phyloP scores from a whole-genome alignment of 2,797 vertebrate genomes.

The Sebastiscus albofasciatus region DNA sequence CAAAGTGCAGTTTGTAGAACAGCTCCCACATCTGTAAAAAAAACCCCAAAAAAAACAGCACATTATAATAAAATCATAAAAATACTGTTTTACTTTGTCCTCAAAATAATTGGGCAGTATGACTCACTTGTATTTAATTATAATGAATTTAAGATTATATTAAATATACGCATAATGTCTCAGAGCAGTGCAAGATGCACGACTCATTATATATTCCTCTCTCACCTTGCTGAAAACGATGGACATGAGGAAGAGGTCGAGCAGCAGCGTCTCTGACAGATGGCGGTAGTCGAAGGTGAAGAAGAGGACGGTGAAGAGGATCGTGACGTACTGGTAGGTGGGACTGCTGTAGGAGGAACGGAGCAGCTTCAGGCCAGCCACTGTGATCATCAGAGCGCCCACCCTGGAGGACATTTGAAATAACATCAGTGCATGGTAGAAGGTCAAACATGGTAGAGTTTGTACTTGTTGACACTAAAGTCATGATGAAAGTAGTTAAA shows the following conservation, averaged over 20 bases:
- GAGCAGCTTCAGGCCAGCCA: slow-evolving; percentile 96
- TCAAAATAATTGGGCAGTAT: neutral
- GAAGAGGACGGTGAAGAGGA: slow-evolving; percentile 97
- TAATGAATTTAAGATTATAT: neutral
- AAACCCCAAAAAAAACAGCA: neutral
- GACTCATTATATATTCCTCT: slow-evolving; percentile 11
- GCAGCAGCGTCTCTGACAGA: slow-evolving; percentile 95
- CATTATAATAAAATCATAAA: neutral
- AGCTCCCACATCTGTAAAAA: slow-evolving; percentile 92
- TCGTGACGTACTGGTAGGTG: slow-evolving; percentile 94
- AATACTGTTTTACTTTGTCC: neutral
- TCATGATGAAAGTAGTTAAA: neutral
- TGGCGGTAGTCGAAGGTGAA: slow-evolving; percentile 97
- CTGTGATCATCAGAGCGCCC: slow-evolving; percentile 95
- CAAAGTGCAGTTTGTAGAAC: slow-evolving; percentile 96
- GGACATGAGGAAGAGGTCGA: slow-evolving; percentile 98
- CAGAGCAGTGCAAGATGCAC: neutral
- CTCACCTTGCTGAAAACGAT: slow-evolving; percentile 98
- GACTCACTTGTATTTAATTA: neutral
- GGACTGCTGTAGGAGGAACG: slow-evolving; percentile 97
- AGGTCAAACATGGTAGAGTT: neutral
- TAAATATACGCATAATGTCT: neutral
- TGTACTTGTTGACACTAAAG: neutral
- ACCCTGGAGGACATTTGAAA: slow-evolving; percentile 78
- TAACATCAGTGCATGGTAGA: neutral